Conservation (phyloP, 2,888 invertebrate species). For the Tortrix viridana region DNA sequence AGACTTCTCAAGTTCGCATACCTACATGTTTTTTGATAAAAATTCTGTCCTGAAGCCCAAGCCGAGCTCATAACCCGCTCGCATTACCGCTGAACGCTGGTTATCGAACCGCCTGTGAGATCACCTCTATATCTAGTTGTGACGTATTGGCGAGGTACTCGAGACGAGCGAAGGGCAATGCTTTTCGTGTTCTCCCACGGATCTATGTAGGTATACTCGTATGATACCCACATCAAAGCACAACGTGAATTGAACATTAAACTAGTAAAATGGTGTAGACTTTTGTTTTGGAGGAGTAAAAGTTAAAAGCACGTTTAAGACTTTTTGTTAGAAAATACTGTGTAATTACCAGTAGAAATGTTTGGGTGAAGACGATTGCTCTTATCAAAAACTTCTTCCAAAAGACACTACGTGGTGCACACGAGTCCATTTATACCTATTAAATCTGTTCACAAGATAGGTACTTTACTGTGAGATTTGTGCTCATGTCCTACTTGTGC, state of each 20-base stretch:
- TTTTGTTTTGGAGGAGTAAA: not conserved
- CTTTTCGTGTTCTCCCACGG: constrained; percentile 45
- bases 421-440: too few species aligned
- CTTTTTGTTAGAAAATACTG: too few species aligned
- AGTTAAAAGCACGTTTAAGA: too few species aligned
- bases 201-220: too few species aligned
- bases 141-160: constrained; percentile 57
- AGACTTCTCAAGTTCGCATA: too few species aligned
- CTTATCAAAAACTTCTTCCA: too few species aligned
- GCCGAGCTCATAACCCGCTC: constrained; percentile 40
- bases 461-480: too few species aligned
- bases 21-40: not conserved
- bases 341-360: too few species aligned
- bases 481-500: constrained; percentile 1
- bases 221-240: too few species aligned
- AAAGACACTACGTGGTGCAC: too few species aligned
- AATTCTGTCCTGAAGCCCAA: constrained; percentile 7
- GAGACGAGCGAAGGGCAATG: constrained; percentile 47
- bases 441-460: not conserved
- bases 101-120: constrained; percentile 70
- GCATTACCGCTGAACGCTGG: constrained; percentile 43
- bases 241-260: not conserved
- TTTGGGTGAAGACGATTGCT: too few species aligned
- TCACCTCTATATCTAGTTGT: constrained; percentile 79
- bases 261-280: not conserved